phyloP scores from a whole-genome alignment of 2,888 invertebrate genomes.

The Aproaerema taeniolella region DNA sequence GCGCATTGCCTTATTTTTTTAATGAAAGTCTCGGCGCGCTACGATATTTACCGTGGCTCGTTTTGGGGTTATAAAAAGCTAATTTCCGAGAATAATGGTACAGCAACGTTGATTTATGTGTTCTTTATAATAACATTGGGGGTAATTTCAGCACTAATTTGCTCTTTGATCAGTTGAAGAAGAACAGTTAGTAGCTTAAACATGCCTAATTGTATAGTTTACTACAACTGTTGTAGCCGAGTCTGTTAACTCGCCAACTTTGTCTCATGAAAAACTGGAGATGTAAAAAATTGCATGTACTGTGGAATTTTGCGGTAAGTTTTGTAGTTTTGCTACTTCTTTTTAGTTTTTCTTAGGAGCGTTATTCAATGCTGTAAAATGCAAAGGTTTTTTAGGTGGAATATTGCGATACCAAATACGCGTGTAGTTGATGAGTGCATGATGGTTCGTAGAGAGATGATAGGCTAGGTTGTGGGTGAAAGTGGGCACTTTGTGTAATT shows the following conservation, averaged over 20 bases:
- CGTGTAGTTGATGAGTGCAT: too few relatives aligned
- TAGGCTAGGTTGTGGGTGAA: constrained; percentile 17
- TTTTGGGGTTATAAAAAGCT: constrained; percentile 23
- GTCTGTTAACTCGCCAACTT: too few relatives aligned
- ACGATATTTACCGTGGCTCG: constrained; percentile 20
- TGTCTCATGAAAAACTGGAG: too few relatives aligned
- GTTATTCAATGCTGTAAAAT: too few relatives aligned
- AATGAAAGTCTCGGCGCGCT: constrained; percentile 15
- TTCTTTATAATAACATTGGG: constrained; percentile 4
- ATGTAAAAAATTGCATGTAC: too few relatives aligned
- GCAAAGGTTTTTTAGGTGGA: too few relatives aligned
- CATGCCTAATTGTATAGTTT: background rate
- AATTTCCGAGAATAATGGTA: constrained; percentile 25
- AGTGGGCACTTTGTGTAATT: constrained; percentile 20
- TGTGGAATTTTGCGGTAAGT: too few relatives aligned
- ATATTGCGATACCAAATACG: too few relatives aligned
- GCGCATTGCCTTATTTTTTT: constrained; percentile 23
- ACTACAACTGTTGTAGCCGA: too few relatives aligned
- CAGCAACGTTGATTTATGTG: constrained; percentile 18
- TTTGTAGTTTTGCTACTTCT: too few relatives aligned
- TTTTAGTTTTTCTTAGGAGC: too few relatives aligned
- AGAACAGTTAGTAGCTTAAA: background rate
- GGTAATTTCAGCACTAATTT: constrained; percentile 3
- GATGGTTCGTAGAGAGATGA: constrained; percentile 9
- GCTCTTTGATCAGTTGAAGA: background rate